Evolutionary conservation across 2,113 vertebrate species (phyloP).

Genomic region (Prunella himalayana): DNA sequence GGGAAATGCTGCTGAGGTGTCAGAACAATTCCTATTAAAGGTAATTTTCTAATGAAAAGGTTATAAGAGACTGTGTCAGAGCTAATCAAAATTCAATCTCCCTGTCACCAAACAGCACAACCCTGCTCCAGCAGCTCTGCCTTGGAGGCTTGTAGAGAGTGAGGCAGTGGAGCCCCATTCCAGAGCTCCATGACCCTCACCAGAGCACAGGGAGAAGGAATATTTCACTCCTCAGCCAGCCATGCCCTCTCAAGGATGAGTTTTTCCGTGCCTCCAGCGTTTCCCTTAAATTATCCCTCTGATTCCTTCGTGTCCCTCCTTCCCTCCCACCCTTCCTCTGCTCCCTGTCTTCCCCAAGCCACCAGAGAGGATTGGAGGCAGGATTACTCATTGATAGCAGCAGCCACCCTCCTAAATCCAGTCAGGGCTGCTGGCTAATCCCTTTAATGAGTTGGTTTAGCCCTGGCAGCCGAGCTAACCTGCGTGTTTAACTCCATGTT

Average conservation of each 20-base stretch:
- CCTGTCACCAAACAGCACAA: not conserved
- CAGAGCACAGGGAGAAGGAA: not conserved
- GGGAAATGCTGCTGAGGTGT: slow-evolving; percentile 67
- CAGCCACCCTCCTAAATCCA: slow-evolving; percentile 22
- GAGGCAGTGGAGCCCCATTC: not conserved
- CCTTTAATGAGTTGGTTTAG: slow-evolving; percentile 35
- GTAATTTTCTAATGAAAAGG: slow-evolving; percentile 80
- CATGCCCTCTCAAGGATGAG: not conserved
- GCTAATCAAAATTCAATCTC: slow-evolving; percentile 68
- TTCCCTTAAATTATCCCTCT: not conserved
- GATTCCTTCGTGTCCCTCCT: not conserved
- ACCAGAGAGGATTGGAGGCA: not conserved
- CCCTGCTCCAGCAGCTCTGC: not conserved
- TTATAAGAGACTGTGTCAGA: slow-evolving; percentile 64
- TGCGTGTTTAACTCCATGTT: not conserved
- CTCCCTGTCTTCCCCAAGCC: not conserved
- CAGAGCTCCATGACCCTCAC: not conserved
- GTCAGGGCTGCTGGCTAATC: slow-evolving; percentile 18
- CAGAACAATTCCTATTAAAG: slow-evolving; percentile 78
- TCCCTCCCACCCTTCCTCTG: not conserved
- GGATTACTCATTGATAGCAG: slow-evolving; percentile 37
- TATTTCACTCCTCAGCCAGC: not conserved
- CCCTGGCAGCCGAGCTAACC: not conserved
- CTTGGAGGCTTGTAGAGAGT: not conserved
- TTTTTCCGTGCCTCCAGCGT: not conserved